Base-by-base conservation (phyloP, 2,113 vertebrate species). In the Camelus bactrianus region DNA sequence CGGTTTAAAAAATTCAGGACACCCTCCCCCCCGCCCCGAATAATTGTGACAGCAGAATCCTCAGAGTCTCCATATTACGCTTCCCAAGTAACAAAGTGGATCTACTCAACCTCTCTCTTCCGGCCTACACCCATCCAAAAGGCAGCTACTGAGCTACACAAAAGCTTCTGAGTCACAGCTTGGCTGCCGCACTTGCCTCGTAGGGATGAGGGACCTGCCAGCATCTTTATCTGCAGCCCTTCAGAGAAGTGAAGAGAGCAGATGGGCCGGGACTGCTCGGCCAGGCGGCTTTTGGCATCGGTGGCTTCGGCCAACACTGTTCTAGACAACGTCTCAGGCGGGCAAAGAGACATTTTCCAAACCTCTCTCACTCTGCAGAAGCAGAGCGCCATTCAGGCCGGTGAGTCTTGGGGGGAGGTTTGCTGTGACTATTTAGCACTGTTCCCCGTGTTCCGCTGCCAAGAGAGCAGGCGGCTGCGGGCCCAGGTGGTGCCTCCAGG, bases 161-260 rank as follows among this genome's bases (percentile, higher is more conserved):
- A 86, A 83, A 65, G 64, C 50, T 79, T 83, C 56, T 58, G 91
- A 76, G 60, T 82, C 86, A 77, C 1, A 19, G 50, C 62, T n/a
- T 94, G 89, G 65, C 60, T 24, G 26, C 56, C 76, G 89, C 60
- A n/a, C n/a, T 88, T 58, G 69, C 60, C 28, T 35, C 13, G 20
- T 0, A 11, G 72, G 52, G 56, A 26, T 32, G 77, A n/a, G 64
- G 48, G 89, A 9, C 60, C 65, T 96, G 93, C 77, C 72, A 91
- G 91, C 62, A 82, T 62, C 60, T 76, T 81, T 80, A 93, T 77
- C 81, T 93, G 77, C 81, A 93, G 28, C 28, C 35, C 80, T 84
- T 90, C 82, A 79, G 84, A 90, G 67, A 87, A n/a, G 75, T 2
- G 38, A 30, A 69, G 67, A 38, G 67, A 70, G 81, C 88, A 77